Conservation (phyloP, 2,888 invertebrate species). For the Drosophila prostipennis region DNA sequence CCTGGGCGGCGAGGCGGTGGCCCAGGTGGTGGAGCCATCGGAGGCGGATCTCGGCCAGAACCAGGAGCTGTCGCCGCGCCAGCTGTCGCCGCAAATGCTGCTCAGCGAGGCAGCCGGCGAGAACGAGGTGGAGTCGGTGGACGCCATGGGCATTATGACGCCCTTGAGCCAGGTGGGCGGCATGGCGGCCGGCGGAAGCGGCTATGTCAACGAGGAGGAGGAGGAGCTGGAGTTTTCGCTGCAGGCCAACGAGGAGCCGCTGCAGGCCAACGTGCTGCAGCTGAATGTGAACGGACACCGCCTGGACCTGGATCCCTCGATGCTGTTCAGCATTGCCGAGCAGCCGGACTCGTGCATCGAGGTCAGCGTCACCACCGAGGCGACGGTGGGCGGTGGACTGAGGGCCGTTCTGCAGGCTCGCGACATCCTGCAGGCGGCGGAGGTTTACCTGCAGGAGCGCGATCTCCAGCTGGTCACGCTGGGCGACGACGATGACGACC, state of each 20-base stretch:
- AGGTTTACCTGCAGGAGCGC: conserved; percentile 57
- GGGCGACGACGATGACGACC: conserved; percentile 17
- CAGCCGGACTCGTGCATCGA: conserved; percentile 58
- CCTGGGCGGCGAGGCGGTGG: conserved; percentile 54
- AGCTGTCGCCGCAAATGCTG: conserved; percentile 6
- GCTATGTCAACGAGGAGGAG: conserved; percentile 10
- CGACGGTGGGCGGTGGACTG: conserved; percentile 19
- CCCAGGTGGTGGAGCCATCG: conserved; percentile 47
- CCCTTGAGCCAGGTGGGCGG: conserved; percentile 43
- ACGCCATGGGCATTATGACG: conserved; percentile 50
- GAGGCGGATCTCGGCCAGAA: conserved; percentile 1
- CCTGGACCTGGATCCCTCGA: conserved; percentile 53
- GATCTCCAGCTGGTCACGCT: conserved; percentile 82
- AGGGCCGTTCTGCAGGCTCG: conserved; percentile 44
- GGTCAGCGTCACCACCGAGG: conserved; percentile 24
- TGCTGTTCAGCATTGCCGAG: conserved; percentile 56
- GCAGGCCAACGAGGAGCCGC: conserved; percentile 22
- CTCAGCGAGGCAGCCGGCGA: neutral
- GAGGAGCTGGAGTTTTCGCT: conserved; percentile 19
- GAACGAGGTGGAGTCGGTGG: conserved; percentile 20
- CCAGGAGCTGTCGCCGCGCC: neutral
- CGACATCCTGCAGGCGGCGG: conserved; percentile 80
- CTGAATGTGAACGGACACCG: conserved; percentile 57
- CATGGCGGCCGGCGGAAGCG: neutral
- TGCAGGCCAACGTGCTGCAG: conserved; percentile 50